A percentile compares a stretch with the other conserved stretches of the same genome.
Conservation (phyloP, 2,888 invertebrate genomes). For the Agonopterix alstromeriana region DNA sequence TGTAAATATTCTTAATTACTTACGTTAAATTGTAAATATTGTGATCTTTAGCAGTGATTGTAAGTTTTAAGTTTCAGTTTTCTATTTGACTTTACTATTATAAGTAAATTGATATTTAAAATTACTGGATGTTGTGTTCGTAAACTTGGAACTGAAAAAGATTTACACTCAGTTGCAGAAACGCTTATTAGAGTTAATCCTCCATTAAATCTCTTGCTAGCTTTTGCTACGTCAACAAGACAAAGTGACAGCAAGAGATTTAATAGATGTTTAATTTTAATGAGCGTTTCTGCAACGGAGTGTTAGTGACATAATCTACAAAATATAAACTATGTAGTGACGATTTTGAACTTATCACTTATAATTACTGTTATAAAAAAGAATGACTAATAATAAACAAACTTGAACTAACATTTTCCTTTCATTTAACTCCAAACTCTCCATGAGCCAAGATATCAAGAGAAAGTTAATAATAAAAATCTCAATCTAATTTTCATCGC, state of each 20-base stretch:
- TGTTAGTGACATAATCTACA: background rate
- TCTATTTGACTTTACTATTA: background rate
- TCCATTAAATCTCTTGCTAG: no score
- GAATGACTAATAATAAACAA: slow-evolving; percentile 43
- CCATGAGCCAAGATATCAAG: no score
- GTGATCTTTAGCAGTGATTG: slow-evolving; percentile 47
- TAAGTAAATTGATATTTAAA: slow-evolving; percentile 19
- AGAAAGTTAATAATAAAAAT: no score
- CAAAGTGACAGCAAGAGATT: no score
- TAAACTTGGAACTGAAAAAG: no score
- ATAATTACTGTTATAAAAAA: slow-evolving; percentile 59
- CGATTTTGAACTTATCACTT: slow-evolving; percentile 34
- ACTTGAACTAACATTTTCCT: slow-evolving; percentile 14
- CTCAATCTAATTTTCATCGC: no score
- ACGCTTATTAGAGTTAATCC: no score
- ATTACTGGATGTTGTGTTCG: slow-evolving; percentile 2
- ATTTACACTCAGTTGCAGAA: no score
- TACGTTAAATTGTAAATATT: slow-evolving; percentile 51
- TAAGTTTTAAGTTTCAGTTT: slow-evolving; percentile 50
- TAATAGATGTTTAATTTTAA: no score
- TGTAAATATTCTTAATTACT: slow-evolving; percentile 61
- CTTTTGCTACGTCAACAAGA: no score
- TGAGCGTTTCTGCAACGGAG: no score
- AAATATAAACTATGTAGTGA: slow-evolving; percentile 9
- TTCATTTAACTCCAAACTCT: background rate